Percentiles rank a stretch among this genome's conserved stretches.
Conservation (phyloP, 2,113 vertebrate genomes). For the Solea senegalensis region DNA sequence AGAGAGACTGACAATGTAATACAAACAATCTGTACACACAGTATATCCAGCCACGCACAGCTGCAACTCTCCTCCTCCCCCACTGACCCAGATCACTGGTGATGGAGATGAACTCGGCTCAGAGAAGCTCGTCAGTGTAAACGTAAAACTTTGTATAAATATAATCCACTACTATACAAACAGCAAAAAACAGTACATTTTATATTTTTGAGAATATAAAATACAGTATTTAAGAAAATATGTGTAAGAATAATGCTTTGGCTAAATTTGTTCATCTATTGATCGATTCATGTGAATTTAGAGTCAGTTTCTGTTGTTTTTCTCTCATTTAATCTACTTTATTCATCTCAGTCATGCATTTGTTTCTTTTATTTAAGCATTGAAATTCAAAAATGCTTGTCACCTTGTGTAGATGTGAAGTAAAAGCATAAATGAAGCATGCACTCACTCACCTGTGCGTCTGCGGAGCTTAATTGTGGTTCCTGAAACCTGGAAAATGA, state of each 20-base stretch:
- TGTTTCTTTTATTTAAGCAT: neutral
- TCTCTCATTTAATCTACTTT: too few species aligned
- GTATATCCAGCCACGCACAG: constrained; percentile 26
- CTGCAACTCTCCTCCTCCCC: constrained; percentile 59
- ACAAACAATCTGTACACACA: constrained; percentile 5
- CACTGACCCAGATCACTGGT: constrained; percentile 69
- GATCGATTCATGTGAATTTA: too few species aligned
- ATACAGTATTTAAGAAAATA: too few species aligned
- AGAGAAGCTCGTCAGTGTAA: neutral
- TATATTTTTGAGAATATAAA: too few species aligned
- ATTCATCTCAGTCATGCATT: too few species aligned
- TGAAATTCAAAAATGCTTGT: neutral
- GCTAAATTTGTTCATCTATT: too few species aligned
- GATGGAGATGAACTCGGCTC: constrained; percentile 32
- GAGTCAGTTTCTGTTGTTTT: too few species aligned
- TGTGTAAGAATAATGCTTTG: too few species aligned
- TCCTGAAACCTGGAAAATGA: constrained; percentile 10
- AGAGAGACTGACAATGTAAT: constrained; percentile 7
- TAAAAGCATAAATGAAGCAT: neutral
- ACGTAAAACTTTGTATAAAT: neutral
- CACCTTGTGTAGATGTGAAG: too few species aligned
- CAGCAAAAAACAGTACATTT: too few species aligned
- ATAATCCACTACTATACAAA: too few species aligned
- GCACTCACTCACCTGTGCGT: constrained; percentile 39
- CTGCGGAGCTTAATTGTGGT: neutral